These are phyloP conservation scores for Mastigias papua DNA, from an alignment of 30 jellyfish, hydroid and myxozoan genomes.

Conservation along the genomic window DNA sequence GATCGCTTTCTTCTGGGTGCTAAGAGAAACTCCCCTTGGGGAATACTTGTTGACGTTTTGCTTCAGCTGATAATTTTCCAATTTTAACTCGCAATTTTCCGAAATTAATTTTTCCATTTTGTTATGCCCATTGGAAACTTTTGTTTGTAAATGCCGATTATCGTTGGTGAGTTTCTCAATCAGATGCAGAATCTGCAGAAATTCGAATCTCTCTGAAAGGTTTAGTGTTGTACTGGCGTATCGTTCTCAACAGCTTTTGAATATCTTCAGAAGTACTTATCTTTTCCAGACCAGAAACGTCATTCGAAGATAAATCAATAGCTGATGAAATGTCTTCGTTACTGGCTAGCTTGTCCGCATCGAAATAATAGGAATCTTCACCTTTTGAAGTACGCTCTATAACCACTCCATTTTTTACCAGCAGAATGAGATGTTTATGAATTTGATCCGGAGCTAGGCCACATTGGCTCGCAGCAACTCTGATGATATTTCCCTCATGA, in stretches of 20 bases:
- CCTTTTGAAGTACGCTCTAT: constrained; percentile 18
- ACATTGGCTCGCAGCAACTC: constrained; percentile 1
- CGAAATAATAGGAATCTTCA: neutral
- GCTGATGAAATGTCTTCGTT: neutral
- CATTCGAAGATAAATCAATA: neutral
- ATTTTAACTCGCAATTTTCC: constrained; percentile 9
- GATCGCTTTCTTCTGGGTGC: no score
- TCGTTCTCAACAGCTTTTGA: neutral
- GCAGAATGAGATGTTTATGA: constrained; percentile 1
- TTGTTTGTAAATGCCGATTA: constrained; percentile 2
- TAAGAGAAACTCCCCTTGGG: constrained; percentile 16
- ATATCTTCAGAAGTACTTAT: neutral
- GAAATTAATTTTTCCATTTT: constrained; percentile 11
- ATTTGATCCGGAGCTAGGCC: constrained; percentile 17
- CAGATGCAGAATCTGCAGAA: constrained; percentile 21
- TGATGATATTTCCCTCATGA: constrained; percentile 6
- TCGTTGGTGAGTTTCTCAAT: neutral
- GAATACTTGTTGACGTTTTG: neutral
- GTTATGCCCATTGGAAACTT: neutral
- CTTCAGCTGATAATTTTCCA: constrained; percentile 11
- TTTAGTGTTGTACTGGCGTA: neutral
- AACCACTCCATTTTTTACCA: constrained; percentile 16
- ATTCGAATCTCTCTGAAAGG: constrained; percentile 1
- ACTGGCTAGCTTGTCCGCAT: constrained; percentile 21
- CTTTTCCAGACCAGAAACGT: neutral